Percentiles rank a stretch among this genome's conserved stretches.
Evolutionary conservation across 2,797 vertebrate genomes (phyloP).

Genomic region (Enteromius afrohamiltoni): DNA sequence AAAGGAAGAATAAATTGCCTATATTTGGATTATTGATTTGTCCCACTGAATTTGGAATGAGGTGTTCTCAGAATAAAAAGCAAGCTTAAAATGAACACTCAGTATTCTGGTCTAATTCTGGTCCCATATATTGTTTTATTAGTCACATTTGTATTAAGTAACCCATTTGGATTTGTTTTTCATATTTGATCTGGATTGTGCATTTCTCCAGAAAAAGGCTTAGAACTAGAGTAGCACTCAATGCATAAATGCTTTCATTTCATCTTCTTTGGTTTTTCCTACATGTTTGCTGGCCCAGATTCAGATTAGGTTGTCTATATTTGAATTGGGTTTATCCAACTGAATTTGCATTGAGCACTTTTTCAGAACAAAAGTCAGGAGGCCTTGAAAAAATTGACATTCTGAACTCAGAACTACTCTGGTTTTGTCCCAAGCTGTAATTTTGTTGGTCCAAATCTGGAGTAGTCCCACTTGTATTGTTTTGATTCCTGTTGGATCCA

Average conservation of each 20-base stretch:
- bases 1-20: background rate
- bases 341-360: background rate
- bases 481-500: background rate
- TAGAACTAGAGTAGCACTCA: too few species aligned
- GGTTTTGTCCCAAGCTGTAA: background rate
- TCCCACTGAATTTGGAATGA: background rate
- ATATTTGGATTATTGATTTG: background rate
- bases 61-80: background rate
- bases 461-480: background rate
- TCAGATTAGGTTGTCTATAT: background rate
- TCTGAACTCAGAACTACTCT: background rate
- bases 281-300: background rate
- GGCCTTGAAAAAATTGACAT: background rate
- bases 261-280: background rate
- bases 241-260: background rate
- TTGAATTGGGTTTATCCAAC: background rate
- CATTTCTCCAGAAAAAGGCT: background rate
- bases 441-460: background rate
- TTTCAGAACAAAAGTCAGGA: background rate
- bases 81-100: background rate
- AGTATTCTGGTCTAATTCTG: background rate
- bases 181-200: background rate
- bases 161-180: background rate
- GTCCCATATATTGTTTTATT: background rate
- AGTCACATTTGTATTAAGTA: background rate